Base-by-base conservation (phyloP, 2,113 vertebrate genomes). In the Bagarius yarrelli region DNA sequence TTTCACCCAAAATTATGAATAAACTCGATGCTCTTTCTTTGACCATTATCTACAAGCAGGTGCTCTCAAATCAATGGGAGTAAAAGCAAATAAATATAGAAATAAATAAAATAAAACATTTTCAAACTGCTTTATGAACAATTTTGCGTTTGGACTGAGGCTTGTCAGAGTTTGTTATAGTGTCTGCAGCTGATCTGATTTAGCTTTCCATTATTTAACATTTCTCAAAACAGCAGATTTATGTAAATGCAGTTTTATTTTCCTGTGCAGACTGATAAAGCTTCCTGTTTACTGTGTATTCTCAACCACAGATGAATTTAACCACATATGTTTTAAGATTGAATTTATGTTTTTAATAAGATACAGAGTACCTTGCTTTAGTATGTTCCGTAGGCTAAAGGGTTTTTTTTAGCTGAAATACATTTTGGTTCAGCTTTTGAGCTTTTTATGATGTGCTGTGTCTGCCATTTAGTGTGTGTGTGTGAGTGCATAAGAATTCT, bases 61-160 rank as follows among this genome's bases (percentile, higher is more conserved):
- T 57, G 56, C 30, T 86, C 69, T 87, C 53, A 82, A 63, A 53
- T 80, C 63, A 85, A 76, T 81, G 85, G 87, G 79, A 60, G 71
- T 27, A 80, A 79, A 66, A 76, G 76, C 82, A 88, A 92, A 93
- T 93, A 93, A 93, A 93, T 93, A 91, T 82, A 30, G 57, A 78
- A 70, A 77, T 82, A 83, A 82, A 79, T 81, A 70, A 79, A 81
- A 76, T 61, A 71, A 71, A 50, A 27, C 57, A 83, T 59, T 64
- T 61, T 55, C 67, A 23, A 53, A 76, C 34, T 67, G 61, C 32
- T 60, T 60, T 16, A 61, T 52, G 13, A 34, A 19, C 52, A 55
- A 86, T 84, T 70, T 11, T 63, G 32, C 83, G 57, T 82, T 74
- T 81, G 60, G 15, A 83, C 36, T 67, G 61, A 64, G 32, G 36